A percentile compares a stretch with the other conserved stretches of the same genome.
Conservation (phyloP, 1,140 invertebrate species). For the Ephestia elutella region DNA sequence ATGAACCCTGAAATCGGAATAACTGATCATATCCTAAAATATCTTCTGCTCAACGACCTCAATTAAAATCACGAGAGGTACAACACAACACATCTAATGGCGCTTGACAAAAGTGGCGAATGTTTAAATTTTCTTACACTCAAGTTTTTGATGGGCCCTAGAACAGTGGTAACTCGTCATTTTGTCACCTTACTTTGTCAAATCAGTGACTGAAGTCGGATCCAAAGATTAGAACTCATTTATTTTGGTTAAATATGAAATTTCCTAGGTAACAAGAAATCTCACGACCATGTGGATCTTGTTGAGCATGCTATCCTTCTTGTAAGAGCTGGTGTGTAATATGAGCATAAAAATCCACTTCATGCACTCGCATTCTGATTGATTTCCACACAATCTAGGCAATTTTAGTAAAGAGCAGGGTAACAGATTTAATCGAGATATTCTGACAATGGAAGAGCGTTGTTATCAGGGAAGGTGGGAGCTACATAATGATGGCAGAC, state of each 20-base stretch:
- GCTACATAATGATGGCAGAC: conserved; percentile 2
- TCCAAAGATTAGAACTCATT: conserved; percentile 5
- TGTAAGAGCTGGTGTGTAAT: not conserved
- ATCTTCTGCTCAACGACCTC: no score
- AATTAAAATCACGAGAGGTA: no score
- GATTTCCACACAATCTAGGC: conserved; percentile 16
- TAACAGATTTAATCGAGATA: conserved; percentile 13
- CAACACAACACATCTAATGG: no score
- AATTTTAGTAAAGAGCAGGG: conserved; percentile 14
- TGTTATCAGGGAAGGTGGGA: conserved; percentile 13
- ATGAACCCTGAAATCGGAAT: no score
- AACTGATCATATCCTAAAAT: no score
- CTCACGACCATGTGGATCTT: not conserved
- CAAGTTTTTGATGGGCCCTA: no score
- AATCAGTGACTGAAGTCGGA: not conserved
- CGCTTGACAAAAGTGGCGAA: no score
- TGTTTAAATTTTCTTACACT: no score
- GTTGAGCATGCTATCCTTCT: not conserved
- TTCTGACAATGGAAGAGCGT: conserved; percentile 12
- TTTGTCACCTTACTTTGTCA: not conserved
- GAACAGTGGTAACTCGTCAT: not conserved
- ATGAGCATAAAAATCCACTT: conserved; percentile 18
- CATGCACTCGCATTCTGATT: conserved; percentile 14
- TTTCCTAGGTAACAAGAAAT: not conserved
- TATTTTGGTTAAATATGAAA: not conserved